A percentile compares a stretch with the other conserved stretches of the same genome.
Conservation (phyloP, 2,113 vertebrate species). For the Hyperopisus bebe region DNA sequence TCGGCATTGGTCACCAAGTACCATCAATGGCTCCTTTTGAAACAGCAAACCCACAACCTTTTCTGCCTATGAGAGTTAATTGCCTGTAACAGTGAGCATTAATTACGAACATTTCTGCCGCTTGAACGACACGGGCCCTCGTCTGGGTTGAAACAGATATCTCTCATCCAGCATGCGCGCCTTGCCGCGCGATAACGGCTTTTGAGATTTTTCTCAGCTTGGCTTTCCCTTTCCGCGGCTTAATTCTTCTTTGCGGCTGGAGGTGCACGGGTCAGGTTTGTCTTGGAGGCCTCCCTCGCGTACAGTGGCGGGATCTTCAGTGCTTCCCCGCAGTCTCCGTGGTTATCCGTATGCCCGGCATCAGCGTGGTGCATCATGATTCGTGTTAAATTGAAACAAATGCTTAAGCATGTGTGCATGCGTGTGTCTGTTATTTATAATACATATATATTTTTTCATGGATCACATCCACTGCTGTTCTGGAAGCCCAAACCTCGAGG, state of each 20-base stretch:
- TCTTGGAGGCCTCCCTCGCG: not conserved
- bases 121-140: not conserved
- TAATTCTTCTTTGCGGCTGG: slow-evolving; percentile 27
- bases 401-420: not conserved
- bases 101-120: not conserved
- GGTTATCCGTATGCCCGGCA: not conserved
- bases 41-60: not conserved
- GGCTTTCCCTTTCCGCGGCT: slow-evolving; percentile 33
- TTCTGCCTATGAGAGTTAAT: too few species aligned
- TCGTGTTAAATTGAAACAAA: not conserved
- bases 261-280: slow-evolving; percentile 49
- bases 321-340: not conserved
- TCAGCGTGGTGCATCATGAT: not conserved
- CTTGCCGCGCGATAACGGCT: slow-evolving; percentile 29
- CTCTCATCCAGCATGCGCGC: slow-evolving; percentile 29
- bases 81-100: not conserved
- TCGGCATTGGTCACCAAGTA: not conserved
- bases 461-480: not conserved
- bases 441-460: not conserved
- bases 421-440: not conserved
- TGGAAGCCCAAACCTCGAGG: not conserved
- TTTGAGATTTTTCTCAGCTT: slow-evolving; percentile 34
- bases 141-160: not conserved
- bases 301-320: not conserved
- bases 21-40: not conserved